Base-by-base conservation (phyloP, 2,113 vertebrate species). In the Solea solea region DNA sequence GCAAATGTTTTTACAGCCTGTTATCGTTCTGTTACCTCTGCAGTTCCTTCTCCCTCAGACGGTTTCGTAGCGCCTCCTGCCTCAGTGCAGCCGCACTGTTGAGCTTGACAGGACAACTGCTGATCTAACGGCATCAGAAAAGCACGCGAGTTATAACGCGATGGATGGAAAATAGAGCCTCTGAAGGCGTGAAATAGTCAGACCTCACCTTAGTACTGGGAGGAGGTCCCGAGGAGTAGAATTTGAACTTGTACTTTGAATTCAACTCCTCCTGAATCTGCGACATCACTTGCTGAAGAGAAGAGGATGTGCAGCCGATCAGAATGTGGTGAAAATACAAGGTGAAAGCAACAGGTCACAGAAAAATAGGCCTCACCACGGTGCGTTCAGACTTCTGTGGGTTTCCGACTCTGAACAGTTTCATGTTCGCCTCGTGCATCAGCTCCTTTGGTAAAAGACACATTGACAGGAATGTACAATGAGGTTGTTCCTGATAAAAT, bases 81-180 rank as follows among this genome's bases (percentile, higher is more conserved):
- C 97, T 93, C 73, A 97, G 85, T 82, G 98, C 94, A 68, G 95
- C 91, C 0, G 97, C 92, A 0, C 93, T 89, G 81, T 99, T 99
- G 78, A 98, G 89, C 89, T 94, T 97, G 74, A 97, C 90, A 0
- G 95, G 93, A 74, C 86, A 46, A 8, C 67, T 93, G 74, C 92
- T 87, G 9, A 63, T 85, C 97, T 98, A 90, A 71, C 54, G 63
- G 40, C 44, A 68, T n/a, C 3, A 59, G 15, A 64, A 53, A 40
- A 53, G 64, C 10, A 15, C 56, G 60, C 9, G 59, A 34, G 45
- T 14, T 21, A 46, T 16, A 42, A 57, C 21, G 21, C 21, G 21
- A 45, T 14, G 5, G 4, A 59, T 52, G 25, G 13, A 40, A 41
- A 7, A 16, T 7, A 41, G 3, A 16, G 13, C 21, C 21, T 21